Conservation (phyloP, 2,888 invertebrate genomes). For the Archaeoteleia sp. region DNA sequence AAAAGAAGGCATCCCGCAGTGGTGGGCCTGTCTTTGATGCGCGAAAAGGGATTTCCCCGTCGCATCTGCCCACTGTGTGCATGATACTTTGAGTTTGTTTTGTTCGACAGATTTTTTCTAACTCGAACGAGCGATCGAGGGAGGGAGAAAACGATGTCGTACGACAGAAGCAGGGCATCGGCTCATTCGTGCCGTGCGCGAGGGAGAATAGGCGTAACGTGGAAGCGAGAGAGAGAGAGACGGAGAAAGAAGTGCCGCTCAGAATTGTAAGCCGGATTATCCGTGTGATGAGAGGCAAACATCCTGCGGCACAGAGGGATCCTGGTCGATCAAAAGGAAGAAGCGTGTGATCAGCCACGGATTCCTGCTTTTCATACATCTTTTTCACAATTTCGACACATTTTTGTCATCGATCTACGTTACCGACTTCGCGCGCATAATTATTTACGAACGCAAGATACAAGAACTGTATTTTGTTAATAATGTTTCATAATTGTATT, state of each 20-base stretch:
- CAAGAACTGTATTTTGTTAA: too few relatives aligned
- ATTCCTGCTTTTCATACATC: too few relatives aligned
- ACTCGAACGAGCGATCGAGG: constrained; percentile 20
- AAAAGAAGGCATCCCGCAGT: constrained; percentile 43
- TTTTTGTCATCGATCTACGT: too few relatives aligned
- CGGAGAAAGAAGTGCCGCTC: constrained; percentile 47
- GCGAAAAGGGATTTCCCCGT: constrained; percentile 41
- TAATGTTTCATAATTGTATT: too few relatives aligned
- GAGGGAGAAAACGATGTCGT: constrained; percentile 1
- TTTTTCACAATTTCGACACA: too few relatives aligned
- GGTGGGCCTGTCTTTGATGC: constrained; percentile 48
- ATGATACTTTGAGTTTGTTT: constrained; percentile 50
- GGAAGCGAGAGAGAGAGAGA: constrained; percentile 40
- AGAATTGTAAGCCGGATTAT: constrained; percentile 72
- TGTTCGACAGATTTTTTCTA: too few relatives aligned
- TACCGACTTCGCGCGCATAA: too few relatives aligned
- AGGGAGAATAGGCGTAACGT: too few relatives aligned
- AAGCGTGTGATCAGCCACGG: constrained; percentile 32
- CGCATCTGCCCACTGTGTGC: constrained; percentile 53
- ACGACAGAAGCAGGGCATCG: constrained; percentile 30
- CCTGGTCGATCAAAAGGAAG: constrained; percentile 39
- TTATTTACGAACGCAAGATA: too few relatives aligned
- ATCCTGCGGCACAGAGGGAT: constrained; percentile 56
- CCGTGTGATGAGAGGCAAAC: constrained; percentile 67
- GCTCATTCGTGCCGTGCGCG: too few relatives aligned